A percentile compares a stretch with the other conserved stretches of the same genome.
Evolutionary conservation across 2,113 vertebrate species (phyloP).

Genomic region (Turnix velox): DNA sequence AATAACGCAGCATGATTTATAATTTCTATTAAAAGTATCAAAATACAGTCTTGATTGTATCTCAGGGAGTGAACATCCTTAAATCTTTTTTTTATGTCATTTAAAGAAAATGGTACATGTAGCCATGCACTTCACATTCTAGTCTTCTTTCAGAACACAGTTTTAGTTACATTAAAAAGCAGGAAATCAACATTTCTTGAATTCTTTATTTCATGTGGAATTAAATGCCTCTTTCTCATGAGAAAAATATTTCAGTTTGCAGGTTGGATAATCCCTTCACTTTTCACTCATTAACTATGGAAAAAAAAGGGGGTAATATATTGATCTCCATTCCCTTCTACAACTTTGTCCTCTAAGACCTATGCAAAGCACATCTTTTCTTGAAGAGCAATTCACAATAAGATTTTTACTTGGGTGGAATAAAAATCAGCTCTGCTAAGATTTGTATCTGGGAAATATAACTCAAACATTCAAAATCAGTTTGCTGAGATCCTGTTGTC

Average conservation of each 20-base stretch:
- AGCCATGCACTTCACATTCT: background rate
- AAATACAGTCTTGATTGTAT: background rate
- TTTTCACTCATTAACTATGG: background rate
- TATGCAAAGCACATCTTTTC: background rate
- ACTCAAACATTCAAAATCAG: background rate
- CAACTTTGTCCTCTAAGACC: background rate
- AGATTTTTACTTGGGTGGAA: background rate
- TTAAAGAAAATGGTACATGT: background rate
- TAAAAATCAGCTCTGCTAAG: background rate
- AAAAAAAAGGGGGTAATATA: background rate
- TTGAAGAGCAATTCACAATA: background rate
- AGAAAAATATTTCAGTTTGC: background rate
- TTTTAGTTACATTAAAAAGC: background rate
- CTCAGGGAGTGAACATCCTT: background rate
- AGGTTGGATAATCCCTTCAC: background rate
- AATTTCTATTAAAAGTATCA: constrained; percentile 14
- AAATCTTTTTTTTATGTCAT: background rate
- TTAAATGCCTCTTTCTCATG: background rate
- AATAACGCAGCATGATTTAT: background rate
- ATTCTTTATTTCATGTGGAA: background rate
- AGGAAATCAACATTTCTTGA: background rate
- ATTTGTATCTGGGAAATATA: background rate
- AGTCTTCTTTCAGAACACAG: background rate
- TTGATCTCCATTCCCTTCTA: background rate
- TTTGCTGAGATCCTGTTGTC: background rate